Evolutionary conservation across 2,888 invertebrate genomes (phyloP), one percentile per base, ranked within the genome.

Genomic region (Melanostoma mellinum): DNA sequence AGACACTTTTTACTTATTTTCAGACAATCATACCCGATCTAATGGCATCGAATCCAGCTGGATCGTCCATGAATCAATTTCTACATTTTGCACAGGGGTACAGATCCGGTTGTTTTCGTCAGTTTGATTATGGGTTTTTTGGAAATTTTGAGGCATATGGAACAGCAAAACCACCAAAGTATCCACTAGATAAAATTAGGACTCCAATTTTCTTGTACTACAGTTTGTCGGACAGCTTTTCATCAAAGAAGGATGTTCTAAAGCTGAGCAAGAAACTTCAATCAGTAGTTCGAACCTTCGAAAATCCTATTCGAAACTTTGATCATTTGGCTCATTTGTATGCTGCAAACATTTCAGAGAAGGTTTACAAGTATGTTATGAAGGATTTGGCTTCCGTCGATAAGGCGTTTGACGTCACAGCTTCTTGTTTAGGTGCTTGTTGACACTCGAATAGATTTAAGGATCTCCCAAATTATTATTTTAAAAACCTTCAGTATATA

Each of bases 171-270:
- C 92, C 93, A 10, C 93, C 93, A 2, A 79, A 87, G 2, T 93
- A 93, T 85, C 88, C 92, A 80, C 85, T 93, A 4, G 87, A 87
- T 8, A 90, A 89, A 32, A 87, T 92, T 6, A 91, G 87, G 10
- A 89, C 90, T 3, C 92, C 92, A 0, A 89, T 93, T n/a, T 91
- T 91, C n/a, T 84, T 94, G 6, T 92, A 92, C 86, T 92, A 91
- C 86, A 91, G 92, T 32, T 88, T 88, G 2, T 92, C 92, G 3
- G 95, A 95, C 87, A 94, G 93, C 93, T 87, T 95, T 40, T 92
- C 94, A 0, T 88, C 91, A 50, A 90, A 91, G 0, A 85, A 85
- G 86, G 93, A 94, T 80, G 93, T 93, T 0, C 86, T 91, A 4
- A 86, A 88, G 35, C 87, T 94, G 10, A 89, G 91, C 38, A 86